These are phyloP conservation scores for Dynastes hyllus DNA, from an alignment of 2,888 invertebrate genomes.

Conservation along the genomic window DNA sequence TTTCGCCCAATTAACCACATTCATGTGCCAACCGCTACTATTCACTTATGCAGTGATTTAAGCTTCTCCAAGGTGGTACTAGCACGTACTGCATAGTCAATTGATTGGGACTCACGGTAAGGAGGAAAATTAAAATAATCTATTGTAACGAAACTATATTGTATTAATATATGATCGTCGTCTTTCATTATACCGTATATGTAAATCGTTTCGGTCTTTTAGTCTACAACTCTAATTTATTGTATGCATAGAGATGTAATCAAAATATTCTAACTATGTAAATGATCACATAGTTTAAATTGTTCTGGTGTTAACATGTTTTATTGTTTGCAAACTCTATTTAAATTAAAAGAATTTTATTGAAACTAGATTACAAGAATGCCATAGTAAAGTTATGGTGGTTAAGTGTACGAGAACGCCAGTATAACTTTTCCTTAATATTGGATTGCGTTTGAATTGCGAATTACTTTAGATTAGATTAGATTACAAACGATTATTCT, in stretches of 20 bases:
- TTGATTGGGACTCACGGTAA: conserved; percentile 57
- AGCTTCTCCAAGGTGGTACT: conserved; percentile 67
- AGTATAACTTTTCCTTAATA: too few relatives aligned
- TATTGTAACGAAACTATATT: not conserved
- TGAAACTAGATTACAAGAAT: too few relatives aligned
- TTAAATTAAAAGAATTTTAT: too few relatives aligned
- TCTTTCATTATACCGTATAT: not conserved
- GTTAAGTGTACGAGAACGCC: too few relatives aligned
- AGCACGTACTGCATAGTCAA: conserved; percentile 64
- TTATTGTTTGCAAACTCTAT: too few relatives aligned
- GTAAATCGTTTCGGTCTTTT: not conserved
- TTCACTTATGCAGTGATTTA: conserved; percentile 62
- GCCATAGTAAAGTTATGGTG: too few relatives aligned
- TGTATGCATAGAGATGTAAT: not conserved
- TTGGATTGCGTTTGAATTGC: too few relatives aligned
- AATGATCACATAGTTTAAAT: too few relatives aligned
- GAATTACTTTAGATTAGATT: too few relatives aligned
- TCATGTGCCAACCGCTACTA: conserved; percentile 61
- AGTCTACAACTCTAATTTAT: conserved; percentile 5
- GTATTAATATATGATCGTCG: conserved; percentile 16
- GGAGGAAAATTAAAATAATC: conserved; percentile 21
- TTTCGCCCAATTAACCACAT: conserved; percentile 66
- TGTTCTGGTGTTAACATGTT: too few relatives aligned
- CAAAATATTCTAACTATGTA: not conserved
- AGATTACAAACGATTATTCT: too few relatives aligned